Base-by-base conservation (phyloP, 1,140 invertebrate species). In the Leptinotarsa lineolata region DNA sequence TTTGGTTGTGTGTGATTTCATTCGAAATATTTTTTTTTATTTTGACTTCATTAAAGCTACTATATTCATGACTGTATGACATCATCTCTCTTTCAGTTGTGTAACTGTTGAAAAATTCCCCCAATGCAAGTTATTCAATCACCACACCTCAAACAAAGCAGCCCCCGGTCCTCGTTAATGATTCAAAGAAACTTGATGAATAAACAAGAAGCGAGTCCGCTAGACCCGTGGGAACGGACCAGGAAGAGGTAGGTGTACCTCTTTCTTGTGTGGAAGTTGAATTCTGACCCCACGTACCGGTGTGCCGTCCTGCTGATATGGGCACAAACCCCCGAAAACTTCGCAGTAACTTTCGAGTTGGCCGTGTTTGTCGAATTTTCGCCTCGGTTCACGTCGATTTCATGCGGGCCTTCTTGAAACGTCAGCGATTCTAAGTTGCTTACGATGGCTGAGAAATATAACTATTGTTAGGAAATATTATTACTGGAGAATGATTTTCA, bases 121-220 rank as follows among this genome's bases (percentile, higher is more conserved):
- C 30, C 30, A 2, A 39, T 39, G 8, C 30, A 39, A 2, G 30
- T 39, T 39, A 18, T 18, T 3, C 48, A 54, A 54, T 54, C 48
- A 54, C 48, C 48, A 54, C 4, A 54, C 48, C 4, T 54, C n/a
- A 18, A 66, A 66, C 30, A 18, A 66, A 30, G 39, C 64, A 46
- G 15, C 30, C 12, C 39, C 22, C n/a, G 39, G 16, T 46, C 30
- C 30, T 66, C 64, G 64, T 66, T 66, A 66, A 66, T 66, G 64
- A 66, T 66, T 66, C 64, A 66, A 66, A 44, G 64, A 66, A 66
- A 46, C 64, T 66, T 18, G 64, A 66, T 66, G 64, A 66, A 66
- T 66, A 66, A 66, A 66, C 64, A 66, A 66, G 39, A 66, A 39
- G 64, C 4, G 48, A 18, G 48, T 54, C n/a, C 48, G 48, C n/a